phyloP scores from a whole-genome alignment of 2,797 vertebrate species.

The Lepidocolaptes lacrymiger region DNA sequence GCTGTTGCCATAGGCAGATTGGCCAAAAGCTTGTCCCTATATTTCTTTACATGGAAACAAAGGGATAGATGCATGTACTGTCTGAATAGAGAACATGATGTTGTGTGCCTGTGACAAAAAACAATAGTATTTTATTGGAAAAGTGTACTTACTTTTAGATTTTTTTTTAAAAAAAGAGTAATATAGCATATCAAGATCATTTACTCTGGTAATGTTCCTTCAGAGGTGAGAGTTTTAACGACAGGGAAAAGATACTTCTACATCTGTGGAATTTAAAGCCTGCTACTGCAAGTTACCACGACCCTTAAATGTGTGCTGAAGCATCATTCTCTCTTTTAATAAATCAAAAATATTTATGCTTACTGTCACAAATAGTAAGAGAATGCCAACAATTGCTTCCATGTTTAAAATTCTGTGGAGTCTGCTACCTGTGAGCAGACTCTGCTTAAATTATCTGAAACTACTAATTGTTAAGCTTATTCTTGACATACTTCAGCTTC shows the following conservation, averaged over 20 bases:
- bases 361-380: neutral
- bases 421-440: neutral
- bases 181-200: neutral
- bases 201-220: neutral
- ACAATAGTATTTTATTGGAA: neutral
- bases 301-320: neutral
- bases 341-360: neutral
- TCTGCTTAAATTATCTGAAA: neutral
- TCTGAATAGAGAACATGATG: neutral
- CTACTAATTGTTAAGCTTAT: neutral
- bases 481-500: neutral
- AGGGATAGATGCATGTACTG: neutral
- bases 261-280: neutral
- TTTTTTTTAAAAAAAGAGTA: fast-evolving
- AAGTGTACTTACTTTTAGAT: neutral
- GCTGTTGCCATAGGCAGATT: neutral
- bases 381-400: neutral
- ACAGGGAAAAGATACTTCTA: neutral
- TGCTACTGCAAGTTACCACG: neutral
- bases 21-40: neutral
- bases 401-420: neutral
- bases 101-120: neutral
- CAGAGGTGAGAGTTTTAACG: neutral
- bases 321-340: neutral
- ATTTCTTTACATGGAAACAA: neutral